Evolutionary conservation across 2,888 invertebrate genomes (phyloP), one percentile per base, ranked within the genome.

Genomic region (Dolichomitus sp.): DNA sequence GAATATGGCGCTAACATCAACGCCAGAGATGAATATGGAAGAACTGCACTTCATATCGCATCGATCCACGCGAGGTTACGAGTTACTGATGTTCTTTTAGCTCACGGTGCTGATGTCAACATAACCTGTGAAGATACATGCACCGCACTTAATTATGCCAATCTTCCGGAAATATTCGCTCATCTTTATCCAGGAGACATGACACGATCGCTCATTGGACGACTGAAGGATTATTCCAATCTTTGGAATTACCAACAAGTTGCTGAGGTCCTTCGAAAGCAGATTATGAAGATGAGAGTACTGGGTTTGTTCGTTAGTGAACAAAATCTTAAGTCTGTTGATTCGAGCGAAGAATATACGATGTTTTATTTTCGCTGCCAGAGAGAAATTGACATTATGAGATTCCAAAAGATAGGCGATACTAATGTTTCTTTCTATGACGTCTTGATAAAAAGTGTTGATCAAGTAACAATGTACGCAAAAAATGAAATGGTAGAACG

Each of bases 71-170:
- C 54, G 0, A 54, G 17, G 19, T n/a, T n/a, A 23, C 11, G 23
- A 23, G 2, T 3, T 23, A 27, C 23, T n/a, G 3, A 14, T n/a
- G 14, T 45, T 48, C 65, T 65, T 65, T 42, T 65, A 6, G 17
- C 23, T 14, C 12, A 48, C 30, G 65, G 45, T 45, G 14, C 65
- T 5, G 65, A 65, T 65, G 7, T 65, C 30, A 65, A 65, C 14
- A 9, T 30, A 12, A 9, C 1, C 17, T 48, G 48, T 48, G 27
- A 66, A 11, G 33, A 66, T 7, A 27, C n/a, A 5, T 27, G 48
- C 14, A 66, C 48, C 0, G 14, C 66, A 1, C 30, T 66, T 1
- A 17, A 66, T 11, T 48, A 17, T n/a, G 14, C 1, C 11, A 48
- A 48, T 17, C 1, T 48, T 17, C 48, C 48, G 48, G 0, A 4